Evolutionary conservation across 2,888 invertebrate genomes (phyloP), one percentile per base, ranked within the genome.

Genomic region (Chalcis sispes): DNA sequence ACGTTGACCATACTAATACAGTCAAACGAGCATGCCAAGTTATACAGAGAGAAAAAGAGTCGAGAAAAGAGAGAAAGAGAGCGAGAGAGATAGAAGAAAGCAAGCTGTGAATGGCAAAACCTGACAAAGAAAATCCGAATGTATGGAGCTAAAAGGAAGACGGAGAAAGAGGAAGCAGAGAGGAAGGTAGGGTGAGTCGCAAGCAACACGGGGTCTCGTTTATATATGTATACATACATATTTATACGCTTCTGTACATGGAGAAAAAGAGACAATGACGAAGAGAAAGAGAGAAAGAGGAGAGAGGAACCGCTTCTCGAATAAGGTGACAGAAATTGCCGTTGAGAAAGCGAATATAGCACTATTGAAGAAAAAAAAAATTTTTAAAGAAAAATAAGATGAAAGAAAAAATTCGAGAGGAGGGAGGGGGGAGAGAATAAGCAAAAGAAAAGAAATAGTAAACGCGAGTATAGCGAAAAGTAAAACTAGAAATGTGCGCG

Each of bases 301-400:
- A 61, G 23, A 32, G 20, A 36, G 59, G 42, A 10, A 29, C 42
- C 18, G 40, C 18, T 8, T 23, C 23, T 18, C 42, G 25, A 61
- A 61, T 61, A 61, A 61, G 59, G 59, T 61, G 59, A 61, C 40
- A 61, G 59, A 61, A 61, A 61, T 61, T 42, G 59, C 42, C 59
- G 42, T 2, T 5, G 25, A 10, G 20, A 58, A 15, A 25, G 59
- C 20, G 54, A 25, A 56, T 23, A 56, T 7, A 56, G 48, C 48
- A 2, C 20, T 48, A 48, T n/a, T 42, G 13, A 42, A 29, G 18
- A 29, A 56, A 29, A 29, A 29, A 54, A 27, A 29, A n/a, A 18
- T n/a, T 56, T 56, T 48, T 48, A 48, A 20, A 13, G 46, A 48
- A 8, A 48, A 48, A 48, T 48, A 4, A 48, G 20, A 2, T 27